phyloP scores from a whole-genome alignment of 2,113 vertebrate genomes.

The Oryzias curvinotus region DNA sequence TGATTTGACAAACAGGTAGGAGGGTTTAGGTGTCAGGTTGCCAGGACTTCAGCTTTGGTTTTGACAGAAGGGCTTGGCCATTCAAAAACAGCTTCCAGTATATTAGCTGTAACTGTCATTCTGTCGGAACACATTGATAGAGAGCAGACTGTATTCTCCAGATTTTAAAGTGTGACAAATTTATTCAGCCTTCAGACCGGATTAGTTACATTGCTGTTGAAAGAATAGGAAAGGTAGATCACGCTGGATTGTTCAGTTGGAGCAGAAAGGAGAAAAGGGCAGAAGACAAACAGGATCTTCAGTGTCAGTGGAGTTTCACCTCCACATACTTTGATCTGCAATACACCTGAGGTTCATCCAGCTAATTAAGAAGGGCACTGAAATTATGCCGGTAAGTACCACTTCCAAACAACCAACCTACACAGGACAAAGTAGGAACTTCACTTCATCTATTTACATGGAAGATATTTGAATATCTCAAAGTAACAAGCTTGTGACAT shows the following conservation, averaged over 20 bases:
- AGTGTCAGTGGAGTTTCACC: slow-evolving; percentile 20
- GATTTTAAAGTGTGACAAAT: slow-evolving; percentile 9
- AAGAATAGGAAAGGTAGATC: slow-evolving; percentile 15
- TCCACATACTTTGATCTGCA: slow-evolving; percentile 11
- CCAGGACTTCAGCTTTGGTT: slow-evolving; percentile 48
- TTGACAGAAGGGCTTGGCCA: slow-evolving; percentile 51
- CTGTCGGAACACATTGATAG: slow-evolving; percentile 3
- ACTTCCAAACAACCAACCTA: background rate
- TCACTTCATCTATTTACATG: slow-evolving; percentile 3
- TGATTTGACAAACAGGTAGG: slow-evolving; percentile 17
- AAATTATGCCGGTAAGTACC: slow-evolving; percentile 71
- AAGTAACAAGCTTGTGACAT: background rate
- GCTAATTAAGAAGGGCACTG: slow-evolving; percentile 14
- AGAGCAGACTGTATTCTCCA: slow-evolving; percentile 11
- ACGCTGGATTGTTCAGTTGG: slow-evolving; percentile 8
- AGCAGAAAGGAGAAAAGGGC: slow-evolving; percentile 14
- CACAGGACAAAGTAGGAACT: background rate
- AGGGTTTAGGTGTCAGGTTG: slow-evolving; percentile 57
- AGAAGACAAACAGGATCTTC: slow-evolving; percentile 9
- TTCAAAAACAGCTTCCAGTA: slow-evolving; percentile 18
- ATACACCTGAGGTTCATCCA: slow-evolving; percentile 14
- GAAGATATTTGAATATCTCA: slow-evolving; percentile 5
- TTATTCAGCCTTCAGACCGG: slow-evolving; percentile 26
- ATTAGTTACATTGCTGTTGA: slow-evolving; percentile 38
- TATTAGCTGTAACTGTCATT: no score